Evolutionary conservation across 2,113 vertebrate species (phyloP).

Genomic region (Oenanthe oenanthe): DNA sequence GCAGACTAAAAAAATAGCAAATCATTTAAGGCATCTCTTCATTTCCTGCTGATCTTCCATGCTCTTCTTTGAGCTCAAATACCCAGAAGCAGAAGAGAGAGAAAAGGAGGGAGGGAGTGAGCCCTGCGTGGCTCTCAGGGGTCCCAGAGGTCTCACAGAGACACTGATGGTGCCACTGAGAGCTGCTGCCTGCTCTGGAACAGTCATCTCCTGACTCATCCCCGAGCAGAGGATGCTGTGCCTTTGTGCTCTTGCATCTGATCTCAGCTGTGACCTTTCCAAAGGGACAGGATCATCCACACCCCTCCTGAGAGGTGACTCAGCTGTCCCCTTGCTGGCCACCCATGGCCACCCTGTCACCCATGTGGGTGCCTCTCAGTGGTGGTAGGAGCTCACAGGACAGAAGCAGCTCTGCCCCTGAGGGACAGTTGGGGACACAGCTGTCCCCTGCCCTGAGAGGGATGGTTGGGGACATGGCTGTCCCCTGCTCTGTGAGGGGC

Average conservation of each 20-base stretch:
- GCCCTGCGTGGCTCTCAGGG: neutral
- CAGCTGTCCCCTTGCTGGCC: neutral
- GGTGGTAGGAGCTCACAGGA: neutral
- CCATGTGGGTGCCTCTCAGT: neutral
- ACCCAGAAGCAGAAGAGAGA: neutral
- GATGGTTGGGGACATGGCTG: accelerated
- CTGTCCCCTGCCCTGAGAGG: neutral
- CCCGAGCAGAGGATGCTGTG: accelerated
- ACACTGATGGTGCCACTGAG: neutral
- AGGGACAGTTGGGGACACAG: accelerated
- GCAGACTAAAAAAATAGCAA: neutral
- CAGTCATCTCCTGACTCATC: neutral
- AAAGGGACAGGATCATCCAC: neutral
- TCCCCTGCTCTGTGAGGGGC: neutral
- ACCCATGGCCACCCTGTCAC: neutral
- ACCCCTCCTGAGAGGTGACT: neutral
- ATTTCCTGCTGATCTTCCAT: neutral
- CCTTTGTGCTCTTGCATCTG: neutral
- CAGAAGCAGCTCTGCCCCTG: neutral
- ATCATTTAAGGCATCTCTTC: neutral
- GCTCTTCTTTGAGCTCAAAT: neutral
- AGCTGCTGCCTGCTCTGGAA: neutral
- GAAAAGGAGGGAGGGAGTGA: neutral
- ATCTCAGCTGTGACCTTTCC: neutral
- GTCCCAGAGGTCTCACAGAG: neutral